A percentile compares a stretch with the other conserved stretches of the same genome.
These are phyloP conservation scores for Lophura nycthemera DNA, from an alignment of 2,113 vertebrate genomes.

Conservation along the genomic window DNA sequence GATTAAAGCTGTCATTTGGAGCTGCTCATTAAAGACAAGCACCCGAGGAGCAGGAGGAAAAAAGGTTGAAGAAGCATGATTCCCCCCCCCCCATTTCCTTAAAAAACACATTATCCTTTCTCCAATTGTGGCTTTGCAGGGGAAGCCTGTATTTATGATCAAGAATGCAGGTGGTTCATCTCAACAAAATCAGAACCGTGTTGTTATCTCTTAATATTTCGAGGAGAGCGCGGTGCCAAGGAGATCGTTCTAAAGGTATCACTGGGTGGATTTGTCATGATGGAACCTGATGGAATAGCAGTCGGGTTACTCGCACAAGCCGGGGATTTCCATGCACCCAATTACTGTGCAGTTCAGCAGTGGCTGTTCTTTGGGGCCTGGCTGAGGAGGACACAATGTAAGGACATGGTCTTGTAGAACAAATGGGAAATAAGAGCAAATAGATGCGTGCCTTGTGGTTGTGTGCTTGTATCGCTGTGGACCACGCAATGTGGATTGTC, in stretches of 20 bases:
- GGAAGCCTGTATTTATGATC: constrained; percentile 38
- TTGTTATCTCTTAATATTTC: constrained; percentile 54
- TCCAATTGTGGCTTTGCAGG: constrained; percentile 56
- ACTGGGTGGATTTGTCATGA: constrained; percentile 61
- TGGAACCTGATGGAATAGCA: constrained; percentile 44
- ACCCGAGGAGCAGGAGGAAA: constrained; percentile 81
- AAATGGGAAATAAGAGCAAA: background rate
- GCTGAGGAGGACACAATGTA: background rate
- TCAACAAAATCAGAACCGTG: constrained; percentile 16
- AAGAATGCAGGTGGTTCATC: constrained; percentile 56
- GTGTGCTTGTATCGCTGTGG: no score
- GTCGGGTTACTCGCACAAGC: background rate
- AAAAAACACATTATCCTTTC: constrained; percentile 40
- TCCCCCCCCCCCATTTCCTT: background rate
- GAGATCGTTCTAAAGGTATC: constrained; percentile 55
- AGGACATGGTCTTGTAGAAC: background rate
- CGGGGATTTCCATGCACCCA: background rate
- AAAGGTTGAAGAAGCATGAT: constrained; percentile 75
- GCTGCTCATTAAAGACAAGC: constrained; percentile 96
- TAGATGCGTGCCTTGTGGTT: background rate
- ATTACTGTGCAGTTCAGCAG: background rate
- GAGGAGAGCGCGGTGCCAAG: constrained; percentile 31
- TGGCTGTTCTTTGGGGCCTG: constrained; percentile 38
- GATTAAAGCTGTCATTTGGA: constrained; percentile 99
- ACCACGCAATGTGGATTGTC: background rate